Conservation (phyloP, 2,797 vertebrate species). For the Sebastes trivittatus region DNA sequence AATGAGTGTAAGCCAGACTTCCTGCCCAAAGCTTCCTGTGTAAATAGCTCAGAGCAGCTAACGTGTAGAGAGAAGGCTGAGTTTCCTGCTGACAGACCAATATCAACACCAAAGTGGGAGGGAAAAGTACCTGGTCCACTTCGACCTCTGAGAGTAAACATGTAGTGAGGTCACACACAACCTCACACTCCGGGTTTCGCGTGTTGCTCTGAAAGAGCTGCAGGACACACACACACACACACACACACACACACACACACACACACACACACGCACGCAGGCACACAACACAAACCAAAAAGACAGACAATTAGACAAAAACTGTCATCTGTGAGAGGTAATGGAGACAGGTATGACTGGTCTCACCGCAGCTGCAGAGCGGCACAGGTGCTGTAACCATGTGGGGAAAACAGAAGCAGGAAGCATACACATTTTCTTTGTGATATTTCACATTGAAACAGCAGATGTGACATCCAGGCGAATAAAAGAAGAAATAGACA, state of each 20-base stretch:
- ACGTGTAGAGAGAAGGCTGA: constrained; percentile 66
- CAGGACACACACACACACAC: constrained; percentile 58
- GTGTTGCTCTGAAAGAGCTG: constrained; percentile 94
- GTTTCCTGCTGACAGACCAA: constrained; percentile 82
- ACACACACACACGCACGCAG: constrained; percentile 22
- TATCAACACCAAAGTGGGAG: constrained; percentile 47
- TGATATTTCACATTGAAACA: constrained; percentile 14
- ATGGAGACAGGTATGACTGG: constrained; percentile 5
- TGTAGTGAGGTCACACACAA: constrained; percentile 81
- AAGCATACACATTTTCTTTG: neutral
- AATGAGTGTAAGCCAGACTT: constrained; percentile 65
- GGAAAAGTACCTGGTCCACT: constrained; percentile 88
- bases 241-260: constrained; percentile 31
- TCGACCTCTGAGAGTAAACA: constrained; percentile 88
- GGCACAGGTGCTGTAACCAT: neutral
- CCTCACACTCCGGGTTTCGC: constrained; percentile 76
- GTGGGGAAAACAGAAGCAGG: neutral
- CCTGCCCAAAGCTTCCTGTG: constrained; percentile 75
- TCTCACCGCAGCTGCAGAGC: neutral
- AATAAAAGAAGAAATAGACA: constrained; percentile 15
- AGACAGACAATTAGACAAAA: constrained; percentile 61
- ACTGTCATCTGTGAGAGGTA: constrained; percentile 22
- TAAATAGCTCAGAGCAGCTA: constrained; percentile 55
- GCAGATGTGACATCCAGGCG: constrained; percentile 3
- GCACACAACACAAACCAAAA: constrained; percentile 36